phyloP scores from a whole-genome alignment of 2,888 invertebrate species.

The Drosophila phalerata region DNA sequence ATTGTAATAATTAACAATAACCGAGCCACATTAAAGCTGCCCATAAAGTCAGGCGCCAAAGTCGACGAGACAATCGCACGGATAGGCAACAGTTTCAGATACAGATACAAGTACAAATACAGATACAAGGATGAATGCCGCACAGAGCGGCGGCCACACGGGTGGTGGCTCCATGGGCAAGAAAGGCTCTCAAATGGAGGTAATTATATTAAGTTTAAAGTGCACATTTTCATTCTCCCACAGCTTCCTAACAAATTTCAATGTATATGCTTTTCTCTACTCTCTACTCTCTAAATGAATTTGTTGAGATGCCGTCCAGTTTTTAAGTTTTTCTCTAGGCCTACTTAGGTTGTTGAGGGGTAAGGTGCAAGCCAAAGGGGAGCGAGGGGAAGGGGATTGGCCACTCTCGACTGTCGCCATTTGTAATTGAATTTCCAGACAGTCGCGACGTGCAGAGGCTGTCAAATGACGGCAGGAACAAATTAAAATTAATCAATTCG shows the following conservation, averaged over 20 bases:
- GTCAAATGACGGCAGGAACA: conserved; percentile 28
- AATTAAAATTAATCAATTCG: conserved; percentile 68
- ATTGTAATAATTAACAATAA: conserved; percentile 45
- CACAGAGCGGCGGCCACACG: conserved; percentile 85
- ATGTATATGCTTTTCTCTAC: conserved; percentile 2
- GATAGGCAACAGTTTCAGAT: conserved; percentile 19
- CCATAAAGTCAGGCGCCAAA: conserved; percentile 31
- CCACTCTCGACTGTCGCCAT: conserved; percentile 28
- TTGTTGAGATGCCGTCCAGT: conserved; percentile 21
- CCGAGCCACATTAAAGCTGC: conserved; percentile 25
- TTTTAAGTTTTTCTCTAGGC: background rate
- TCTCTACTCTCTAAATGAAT: conserved; percentile 14
- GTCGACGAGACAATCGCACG: conserved; percentile 3
- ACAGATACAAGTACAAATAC: background rate
- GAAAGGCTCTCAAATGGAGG: conserved; percentile 86
- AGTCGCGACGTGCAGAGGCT: conserved; percentile 44
- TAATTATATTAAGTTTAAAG: conserved; percentile 77
- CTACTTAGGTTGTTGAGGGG: background rate
- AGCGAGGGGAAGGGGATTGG: background rate
- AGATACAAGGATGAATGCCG: conserved; percentile 83
- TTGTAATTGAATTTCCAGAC: conserved; percentile 54
- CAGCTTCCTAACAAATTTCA: background rate
- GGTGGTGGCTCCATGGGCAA: conserved; percentile 84
- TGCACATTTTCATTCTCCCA: conserved; percentile 18
- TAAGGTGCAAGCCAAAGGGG: background rate